Evolutionary conservation across 2,797 vertebrate species (phyloP).

Genomic region (Harpagifer antarcticus): DNA sequence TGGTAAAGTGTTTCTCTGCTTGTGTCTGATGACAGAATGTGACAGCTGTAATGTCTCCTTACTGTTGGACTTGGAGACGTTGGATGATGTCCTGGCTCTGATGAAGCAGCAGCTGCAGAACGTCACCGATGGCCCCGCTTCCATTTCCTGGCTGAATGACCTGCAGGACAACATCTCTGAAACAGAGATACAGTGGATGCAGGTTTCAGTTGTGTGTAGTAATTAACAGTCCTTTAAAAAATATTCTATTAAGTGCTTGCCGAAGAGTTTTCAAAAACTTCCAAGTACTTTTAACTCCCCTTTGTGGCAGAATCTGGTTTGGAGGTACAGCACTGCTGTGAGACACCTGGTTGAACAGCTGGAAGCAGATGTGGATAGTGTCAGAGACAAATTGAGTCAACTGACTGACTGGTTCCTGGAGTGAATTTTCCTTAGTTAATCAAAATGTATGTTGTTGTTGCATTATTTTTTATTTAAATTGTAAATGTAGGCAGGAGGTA

Average conservation of each 20-base stretch:
- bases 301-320: conserved; percentile 77
- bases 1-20: neutral
- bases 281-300: neutral
- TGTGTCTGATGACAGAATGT: conserved; percentile 79
- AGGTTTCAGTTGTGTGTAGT: neutral
- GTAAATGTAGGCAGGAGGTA: conserved; percentile 11
- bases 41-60: conserved; percentile 85
- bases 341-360: conserved; percentile 77
- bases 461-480: neutral
- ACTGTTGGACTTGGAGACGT: conserved; percentile 80
- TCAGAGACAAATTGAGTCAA: conserved; percentile 78
- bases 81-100: conserved; percentile 72
- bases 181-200: conserved; percentile 80
- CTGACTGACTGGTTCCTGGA: conserved; percentile 86
- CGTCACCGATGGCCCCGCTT: conserved; percentile 43
- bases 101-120: conserved; percentile 82
- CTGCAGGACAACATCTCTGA: conserved; percentile 80
- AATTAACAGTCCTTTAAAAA: neutral
- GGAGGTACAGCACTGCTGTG: conserved; percentile 71
- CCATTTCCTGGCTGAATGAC: conserved; percentile 74
- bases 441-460: neutral
- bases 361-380: conserved; percentile 76
- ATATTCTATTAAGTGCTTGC: neutral
- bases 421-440: conserved; percentile 18
- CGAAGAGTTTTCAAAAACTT: neutral